Evolutionary conservation across 2,888 invertebrate genomes (phyloP).

Genomic region (Drosophila monieri): DNA sequence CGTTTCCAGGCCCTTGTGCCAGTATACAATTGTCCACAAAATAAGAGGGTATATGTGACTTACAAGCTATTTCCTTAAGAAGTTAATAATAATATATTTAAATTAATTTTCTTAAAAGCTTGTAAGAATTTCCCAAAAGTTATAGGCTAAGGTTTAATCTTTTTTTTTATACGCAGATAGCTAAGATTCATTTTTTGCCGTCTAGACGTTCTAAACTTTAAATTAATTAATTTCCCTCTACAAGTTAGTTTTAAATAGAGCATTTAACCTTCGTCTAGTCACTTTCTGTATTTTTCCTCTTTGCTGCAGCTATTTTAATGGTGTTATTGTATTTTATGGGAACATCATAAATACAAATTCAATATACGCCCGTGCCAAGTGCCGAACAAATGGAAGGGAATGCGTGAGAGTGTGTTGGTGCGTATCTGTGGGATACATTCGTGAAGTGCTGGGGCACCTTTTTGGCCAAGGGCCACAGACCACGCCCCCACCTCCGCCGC

Average conservation of each 20-base stretch:
- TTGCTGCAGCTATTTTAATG: conserved; percentile 63
- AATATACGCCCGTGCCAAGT: conserved; percentile 56
- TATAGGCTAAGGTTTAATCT: too few species aligned
- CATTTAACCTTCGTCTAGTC: conserved; percentile 1
- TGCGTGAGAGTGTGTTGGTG: conserved; percentile 13
- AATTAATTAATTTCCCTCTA: not conserved
- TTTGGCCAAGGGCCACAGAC: conserved; percentile 49
- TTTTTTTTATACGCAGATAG: too few species aligned
- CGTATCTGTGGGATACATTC: conserved; percentile 39
- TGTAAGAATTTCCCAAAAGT: not conserved
- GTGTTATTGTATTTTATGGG: conserved; percentile 75
- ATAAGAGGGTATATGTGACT: not conserved
- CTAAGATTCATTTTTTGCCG: too few species aligned
- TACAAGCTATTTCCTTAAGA: not conserved
- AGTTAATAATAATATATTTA: not conserved
- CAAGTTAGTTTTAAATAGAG: conserved; percentile 12
- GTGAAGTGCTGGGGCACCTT: conserved; percentile 39
- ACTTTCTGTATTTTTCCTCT: not conserved
- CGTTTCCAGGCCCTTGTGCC: conserved; percentile 29
- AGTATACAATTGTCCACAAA: not conserved
- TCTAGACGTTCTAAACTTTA: not conserved
- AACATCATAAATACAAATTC: conserved; percentile 76
- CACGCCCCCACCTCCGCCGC: not conserved
- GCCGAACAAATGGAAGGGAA: conserved; percentile 17
- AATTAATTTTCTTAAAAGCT: not conserved